Conservation (phyloP, 2,888 invertebrate genomes). For the Rhorus exstirpatorius region DNA sequence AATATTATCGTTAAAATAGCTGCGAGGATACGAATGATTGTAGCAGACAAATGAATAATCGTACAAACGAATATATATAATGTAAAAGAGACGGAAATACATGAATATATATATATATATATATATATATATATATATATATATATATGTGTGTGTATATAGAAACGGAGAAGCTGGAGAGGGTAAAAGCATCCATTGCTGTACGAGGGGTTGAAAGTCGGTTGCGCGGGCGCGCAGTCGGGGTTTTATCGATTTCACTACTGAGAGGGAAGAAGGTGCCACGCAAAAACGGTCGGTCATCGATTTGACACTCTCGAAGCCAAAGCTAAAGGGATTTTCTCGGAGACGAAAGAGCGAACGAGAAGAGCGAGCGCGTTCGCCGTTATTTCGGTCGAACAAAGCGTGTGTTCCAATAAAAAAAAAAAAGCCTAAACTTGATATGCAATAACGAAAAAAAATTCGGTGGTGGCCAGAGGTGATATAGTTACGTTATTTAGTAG, state of each 20-base stretch:
- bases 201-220: conserved; percentile 62
- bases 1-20: no score
- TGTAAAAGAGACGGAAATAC: no score
- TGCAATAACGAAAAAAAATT: not conserved
- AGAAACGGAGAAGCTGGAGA: conserved; percentile 21
- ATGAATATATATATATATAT: not conserved
- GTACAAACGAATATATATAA: no score
- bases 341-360: conserved; percentile 71
- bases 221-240: conserved; percentile 78
- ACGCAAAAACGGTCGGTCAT: conserved; percentile 81
- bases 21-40: no score
- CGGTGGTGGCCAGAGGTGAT: no score
- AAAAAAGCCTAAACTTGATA: not conserved
- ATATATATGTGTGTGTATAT: not conserved
- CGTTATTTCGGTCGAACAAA: conserved; percentile 41
- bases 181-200: conserved; percentile 58
- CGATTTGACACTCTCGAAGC: conserved; percentile 78
- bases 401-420: conserved; percentile 11
- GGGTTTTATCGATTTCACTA: conserved; percentile 82
- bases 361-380: conserved; percentile 59
- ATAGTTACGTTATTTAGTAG: not conserved
- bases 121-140: not conserved
- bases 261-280: conserved; percentile 78
- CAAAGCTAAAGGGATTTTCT: conserved; percentile 79
- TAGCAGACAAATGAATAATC: no score